Base-by-base conservation (phyloP, 1,140 invertebrate species). In the Cyclargus thomasi region DNA sequence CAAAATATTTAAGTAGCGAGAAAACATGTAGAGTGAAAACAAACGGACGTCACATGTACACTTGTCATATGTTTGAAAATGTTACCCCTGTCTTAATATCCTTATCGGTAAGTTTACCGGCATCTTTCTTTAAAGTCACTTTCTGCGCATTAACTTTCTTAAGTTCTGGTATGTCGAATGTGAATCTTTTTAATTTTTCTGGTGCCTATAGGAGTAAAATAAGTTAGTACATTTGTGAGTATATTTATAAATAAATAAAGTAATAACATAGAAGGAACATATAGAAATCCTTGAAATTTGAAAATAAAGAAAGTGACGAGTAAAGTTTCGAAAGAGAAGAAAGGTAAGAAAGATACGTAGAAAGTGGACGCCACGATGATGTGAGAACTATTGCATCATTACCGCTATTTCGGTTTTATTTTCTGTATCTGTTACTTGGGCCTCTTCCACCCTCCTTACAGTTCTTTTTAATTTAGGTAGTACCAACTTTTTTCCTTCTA, bases 401-500 rank as follows among this genome's bases (percentile, higher is more conserved):
- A 91, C 88, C 69, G 67, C 73, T 64, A 68, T 18, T 65, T 74
- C 77, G 68, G 81, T 86, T 83, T 86, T 89, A 67, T 80, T 78
- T 75, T 83, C 79, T 18, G 55, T 20, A 2, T 18, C 55, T 20
- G 17, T 18, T 59, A 21, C 10, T 59, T 18, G 55, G 55, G 55
- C 55, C 68, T 86, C 80, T 70, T 78, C 72, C 72, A 78, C 71
- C 75, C 83, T 90, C 86, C 86, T 90, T 65, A 77, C 75, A 67
- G 80, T 82, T 88, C 88, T 90, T 82, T 88, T 90, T 65, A 89
- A 84, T 72, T 84, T 79, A 73, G 88, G 88, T 68, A 81, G 80
- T 78, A 88, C 84, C 71, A 90, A 89, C 88, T 88, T 90, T 81
- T 86, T 86, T 74, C 77, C 84, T 72, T 87, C 83, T 74, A 88